A percentile compares a stretch with the other conserved stretches of the same genome.
Conservation (phyloP, 2,113 vertebrate genomes). For the Ceyx margarethae region DNA sequence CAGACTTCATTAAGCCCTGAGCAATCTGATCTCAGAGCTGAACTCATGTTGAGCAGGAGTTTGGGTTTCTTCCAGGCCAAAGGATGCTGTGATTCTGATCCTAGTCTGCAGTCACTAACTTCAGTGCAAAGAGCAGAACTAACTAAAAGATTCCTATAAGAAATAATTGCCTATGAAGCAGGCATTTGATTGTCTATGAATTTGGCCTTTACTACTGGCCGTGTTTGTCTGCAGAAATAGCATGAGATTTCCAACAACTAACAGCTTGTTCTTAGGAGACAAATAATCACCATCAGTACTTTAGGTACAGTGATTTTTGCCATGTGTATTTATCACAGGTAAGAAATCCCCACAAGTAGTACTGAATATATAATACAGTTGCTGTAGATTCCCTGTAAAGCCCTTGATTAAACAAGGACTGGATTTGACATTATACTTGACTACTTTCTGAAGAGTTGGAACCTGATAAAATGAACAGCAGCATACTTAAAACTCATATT, state of each 20-base stretch:
- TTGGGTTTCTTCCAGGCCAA: not conserved
- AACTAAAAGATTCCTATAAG: not conserved
- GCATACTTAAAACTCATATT: not conserved
- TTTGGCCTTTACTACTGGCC: not conserved
- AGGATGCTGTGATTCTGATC: not conserved
- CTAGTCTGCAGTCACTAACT: not conserved
- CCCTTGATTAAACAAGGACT: not conserved
- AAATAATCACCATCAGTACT: not conserved
- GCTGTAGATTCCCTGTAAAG: not conserved
- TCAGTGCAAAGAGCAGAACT: not conserved
- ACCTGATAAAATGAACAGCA: not conserved
- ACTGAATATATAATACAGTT: not conserved
- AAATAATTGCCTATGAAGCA: not conserved
- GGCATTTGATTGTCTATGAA: not conserved
- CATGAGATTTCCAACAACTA: not conserved
- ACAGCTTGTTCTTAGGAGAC: not conserved
- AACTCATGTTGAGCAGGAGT: not conserved
- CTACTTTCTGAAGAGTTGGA: not conserved
- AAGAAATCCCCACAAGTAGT: not conserved
- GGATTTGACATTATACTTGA: not conserved
- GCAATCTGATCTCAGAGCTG: not conserved
- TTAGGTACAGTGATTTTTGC: not conserved
- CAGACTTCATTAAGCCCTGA: not conserved
- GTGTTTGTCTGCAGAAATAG: not conserved
- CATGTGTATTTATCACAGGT: not conserved